phyloP scores from a whole-genome alignment of 2,888 invertebrate genomes.

The Smittia sp. region DNA sequence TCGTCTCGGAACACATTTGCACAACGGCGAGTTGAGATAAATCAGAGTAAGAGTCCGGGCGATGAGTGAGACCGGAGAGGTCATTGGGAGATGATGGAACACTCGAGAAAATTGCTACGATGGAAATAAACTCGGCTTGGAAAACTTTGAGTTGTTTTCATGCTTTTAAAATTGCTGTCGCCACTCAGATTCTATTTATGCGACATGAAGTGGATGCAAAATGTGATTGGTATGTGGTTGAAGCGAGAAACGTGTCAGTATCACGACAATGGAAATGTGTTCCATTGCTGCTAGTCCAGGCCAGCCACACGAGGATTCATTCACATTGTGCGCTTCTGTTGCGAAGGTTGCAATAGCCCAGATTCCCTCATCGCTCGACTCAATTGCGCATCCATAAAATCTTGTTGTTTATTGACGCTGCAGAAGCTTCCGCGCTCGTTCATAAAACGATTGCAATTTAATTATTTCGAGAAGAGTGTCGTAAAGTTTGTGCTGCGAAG shows the following conservation, averaged over 20 bases:
- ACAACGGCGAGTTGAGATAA: too few relatives aligned
- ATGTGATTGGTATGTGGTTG: neutral
- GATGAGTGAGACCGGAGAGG: too few relatives aligned
- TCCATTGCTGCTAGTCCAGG: neutral
- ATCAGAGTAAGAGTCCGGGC: too few relatives aligned
- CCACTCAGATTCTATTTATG: too few relatives aligned
- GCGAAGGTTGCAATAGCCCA: neutral
- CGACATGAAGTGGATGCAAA: too few relatives aligned
- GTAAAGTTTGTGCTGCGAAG: too few relatives aligned
- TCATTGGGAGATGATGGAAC: too few relatives aligned
- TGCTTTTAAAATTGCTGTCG: too few relatives aligned
- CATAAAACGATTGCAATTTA: neutral
- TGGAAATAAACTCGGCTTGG: too few relatives aligned
- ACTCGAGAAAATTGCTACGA: too few relatives aligned
- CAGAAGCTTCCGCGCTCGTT: neutral
- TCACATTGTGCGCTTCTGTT: neutral
- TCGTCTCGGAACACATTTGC: too few relatives aligned
- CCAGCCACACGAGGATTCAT: neutral
- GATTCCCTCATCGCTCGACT: neutral
- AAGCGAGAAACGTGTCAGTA: conserved; percentile 10
- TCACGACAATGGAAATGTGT: neutral
- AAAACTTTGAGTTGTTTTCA: too few relatives aligned
- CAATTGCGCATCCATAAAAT: neutral
- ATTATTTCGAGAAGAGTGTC: neutral
- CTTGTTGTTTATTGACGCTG: neutral